A percentile compares a stretch with the other conserved stretches of the same genome.
phyloP scores from a whole-genome alignment of 2,113 vertebrate species.

The Sapayoa aenigma region DNA sequence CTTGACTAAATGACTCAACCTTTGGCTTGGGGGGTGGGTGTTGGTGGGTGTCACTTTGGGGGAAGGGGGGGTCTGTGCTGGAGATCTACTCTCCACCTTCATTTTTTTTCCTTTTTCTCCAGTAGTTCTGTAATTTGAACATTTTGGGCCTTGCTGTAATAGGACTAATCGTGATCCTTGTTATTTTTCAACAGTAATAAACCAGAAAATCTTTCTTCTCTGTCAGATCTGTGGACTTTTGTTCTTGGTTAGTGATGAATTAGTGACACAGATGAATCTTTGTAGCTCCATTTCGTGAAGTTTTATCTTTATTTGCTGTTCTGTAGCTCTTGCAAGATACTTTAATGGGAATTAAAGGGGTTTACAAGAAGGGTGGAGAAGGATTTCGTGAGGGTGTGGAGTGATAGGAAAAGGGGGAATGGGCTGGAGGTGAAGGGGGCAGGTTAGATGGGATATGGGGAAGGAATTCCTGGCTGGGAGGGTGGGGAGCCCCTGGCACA shows the following conservation, averaged over 20 bases:
- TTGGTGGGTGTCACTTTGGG: conserved; percentile 8
- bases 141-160: background rate
- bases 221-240: background rate
- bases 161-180: background rate
- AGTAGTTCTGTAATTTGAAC: background rate
- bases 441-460: background rate
- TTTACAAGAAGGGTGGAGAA: background rate
- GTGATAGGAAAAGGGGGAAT: background rate
- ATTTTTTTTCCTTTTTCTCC: background rate
- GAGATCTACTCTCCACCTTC: conserved; percentile 41
- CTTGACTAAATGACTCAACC: conserved; percentile 94
- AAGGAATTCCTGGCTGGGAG: background rate
- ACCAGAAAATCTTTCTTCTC: background rate
- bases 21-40: conserved; percentile 84
- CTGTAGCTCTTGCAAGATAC: background rate
- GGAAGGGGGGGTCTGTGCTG: conserved; percentile 11
- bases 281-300: background rate
- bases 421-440: background rate
- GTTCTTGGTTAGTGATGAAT: background rate
- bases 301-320: background rate
- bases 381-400: background rate
- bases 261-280: background rate
- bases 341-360: background rate
- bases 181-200: background rate
- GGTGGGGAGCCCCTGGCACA: background rate